Percentiles rank a stretch among this genome's conserved stretches.
Evolutionary conservation across 2,797 vertebrate genomes (phyloP).

Genomic region (Myotis myotis): DNA sequence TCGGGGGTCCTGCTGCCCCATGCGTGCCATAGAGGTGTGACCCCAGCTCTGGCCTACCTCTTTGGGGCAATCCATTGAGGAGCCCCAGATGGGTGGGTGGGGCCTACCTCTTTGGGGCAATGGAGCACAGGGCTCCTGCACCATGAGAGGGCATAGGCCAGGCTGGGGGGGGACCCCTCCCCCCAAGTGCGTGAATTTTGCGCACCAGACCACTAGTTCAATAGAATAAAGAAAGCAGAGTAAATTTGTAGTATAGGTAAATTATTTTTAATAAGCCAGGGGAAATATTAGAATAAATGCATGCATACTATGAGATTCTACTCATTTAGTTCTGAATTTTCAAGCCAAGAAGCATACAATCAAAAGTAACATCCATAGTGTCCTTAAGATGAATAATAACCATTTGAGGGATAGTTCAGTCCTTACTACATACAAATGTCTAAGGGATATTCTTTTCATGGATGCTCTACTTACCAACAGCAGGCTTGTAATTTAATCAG

Average conservation of each 20-base stretch:
- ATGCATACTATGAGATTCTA: background rate
- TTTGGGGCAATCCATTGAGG: too few relatives aligned
- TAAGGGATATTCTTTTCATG: background rate
- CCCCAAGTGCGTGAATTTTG: too few relatives aligned
- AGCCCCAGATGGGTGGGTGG: too few relatives aligned
- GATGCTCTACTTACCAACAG: background rate
- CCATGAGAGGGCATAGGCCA: too few relatives aligned
- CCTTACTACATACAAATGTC: background rate
- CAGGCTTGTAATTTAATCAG: background rate
- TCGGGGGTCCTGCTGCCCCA: too few relatives aligned
- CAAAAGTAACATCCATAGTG: background rate
- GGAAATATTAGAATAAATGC: background rate
- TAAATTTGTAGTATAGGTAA: background rate
- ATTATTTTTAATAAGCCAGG: background rate
- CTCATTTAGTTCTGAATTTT: conserved; percentile 12
- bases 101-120: too few relatives aligned
- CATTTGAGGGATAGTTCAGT: background rate
- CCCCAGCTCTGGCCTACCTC: too few relatives aligned
- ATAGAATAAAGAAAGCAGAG: background rate
- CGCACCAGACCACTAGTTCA: background rate
- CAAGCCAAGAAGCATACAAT: background rate
- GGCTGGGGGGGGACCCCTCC: too few relatives aligned
- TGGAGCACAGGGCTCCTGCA: too few relatives aligned
- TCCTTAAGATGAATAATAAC: background rate
- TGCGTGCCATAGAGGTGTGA: too few relatives aligned